Base-by-base conservation (phyloP, 2,113 vertebrate species). In the Aspidoscelis tigris region DNA sequence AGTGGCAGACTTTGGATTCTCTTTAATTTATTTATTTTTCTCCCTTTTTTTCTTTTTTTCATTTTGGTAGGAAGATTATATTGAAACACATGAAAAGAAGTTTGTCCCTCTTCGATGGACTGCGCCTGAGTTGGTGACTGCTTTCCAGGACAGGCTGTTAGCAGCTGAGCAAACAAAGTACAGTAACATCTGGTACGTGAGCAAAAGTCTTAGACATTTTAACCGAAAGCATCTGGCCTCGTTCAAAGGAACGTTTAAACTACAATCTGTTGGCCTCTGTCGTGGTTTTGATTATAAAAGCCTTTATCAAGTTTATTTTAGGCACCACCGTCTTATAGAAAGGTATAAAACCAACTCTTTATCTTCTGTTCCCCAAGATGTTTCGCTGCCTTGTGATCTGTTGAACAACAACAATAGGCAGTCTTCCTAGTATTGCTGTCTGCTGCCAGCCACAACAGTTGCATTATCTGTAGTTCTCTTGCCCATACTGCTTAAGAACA, bases 131-230 rank as follows among this genome's bases (percentile, higher is more conserved):
- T 95, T 99, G 92, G 95, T 99, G 76, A 98, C 97, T 4, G 98
- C 97, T 89, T 98, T 98, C 82, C 98, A 98, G 89, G 98, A 98
- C 84, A 97, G 97, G 33, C 93, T 99, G 26, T 93, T 99, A 84
- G 96, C 97, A 64, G 94, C 98, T 94, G 98, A 99, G 77, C 98
- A 98, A 87, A 98, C 97, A 64, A 99, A 98, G 89, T 95, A 97
- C 85, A 97, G 98, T 88, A 99, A 99, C 88, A 97, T 99, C 95
- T 99, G 99, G 99, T 99, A 97, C 44, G 98, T 97, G 87, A 47
- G 84, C 74, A 21, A 5, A 7, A 76, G 73, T 24, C 3, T 65
- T 24, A 61, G 21, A 7, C 7, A 9, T 26, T 61, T 73, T 41
- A 3, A 26, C 7, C 9, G 65, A 43, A 66, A 7, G 41, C 33